Percentiles rank a stretch among this genome's conserved stretches.
Evolutionary conservation across 1,140 invertebrate genomes (phyloP).

Genomic region (Melitaea cinxia): DNA sequence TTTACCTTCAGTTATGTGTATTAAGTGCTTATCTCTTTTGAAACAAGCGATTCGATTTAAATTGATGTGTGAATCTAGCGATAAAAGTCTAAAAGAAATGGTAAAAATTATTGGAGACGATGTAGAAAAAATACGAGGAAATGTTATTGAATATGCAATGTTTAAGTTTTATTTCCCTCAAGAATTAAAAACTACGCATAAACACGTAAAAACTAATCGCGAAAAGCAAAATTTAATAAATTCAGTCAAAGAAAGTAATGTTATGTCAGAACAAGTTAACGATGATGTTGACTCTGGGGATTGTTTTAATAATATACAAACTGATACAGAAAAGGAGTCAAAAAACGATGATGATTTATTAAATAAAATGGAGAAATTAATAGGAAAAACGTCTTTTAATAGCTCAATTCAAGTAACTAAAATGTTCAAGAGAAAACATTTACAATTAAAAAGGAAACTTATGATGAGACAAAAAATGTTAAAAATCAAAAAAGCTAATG

Average conservation of each 20-base stretch:
- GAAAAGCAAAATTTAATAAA: background rate
- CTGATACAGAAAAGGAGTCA: background rate
- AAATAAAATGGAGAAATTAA: constrained; percentile 35
- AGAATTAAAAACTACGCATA: constrained; percentile 19
- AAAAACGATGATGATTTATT: constrained; percentile 1
- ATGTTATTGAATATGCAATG: constrained; percentile 52
- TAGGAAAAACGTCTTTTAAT: constrained; percentile 13
- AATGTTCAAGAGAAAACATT: constrained; percentile 27
- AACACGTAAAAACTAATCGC: constrained; percentile 12
- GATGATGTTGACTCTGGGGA: background rate
- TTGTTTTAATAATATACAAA: background rate
- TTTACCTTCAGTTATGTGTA: constrained; percentile 61
- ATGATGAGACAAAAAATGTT: constrained; percentile 10
- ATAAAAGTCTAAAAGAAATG: constrained; percentile 36
- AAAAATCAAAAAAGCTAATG: constrained; percentile 14
- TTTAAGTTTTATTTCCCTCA: constrained; percentile 49
- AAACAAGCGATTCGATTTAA: constrained; percentile 67
- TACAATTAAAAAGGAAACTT: constrained; percentile 28
- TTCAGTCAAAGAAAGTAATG: background rate
- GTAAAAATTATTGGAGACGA: constrained; percentile 29
- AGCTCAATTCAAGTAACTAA: constrained; percentile 3
- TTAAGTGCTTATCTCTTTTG: constrained; percentile 56
- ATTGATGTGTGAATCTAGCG: constrained; percentile 58
- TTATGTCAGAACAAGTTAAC: background rate
- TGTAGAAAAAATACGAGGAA: constrained; percentile 44